Evolutionary conservation across 2,113 vertebrate genomes (phyloP), one percentile per base, ranked within the genome.

Genomic region (Perca fluviatilis): DNA sequence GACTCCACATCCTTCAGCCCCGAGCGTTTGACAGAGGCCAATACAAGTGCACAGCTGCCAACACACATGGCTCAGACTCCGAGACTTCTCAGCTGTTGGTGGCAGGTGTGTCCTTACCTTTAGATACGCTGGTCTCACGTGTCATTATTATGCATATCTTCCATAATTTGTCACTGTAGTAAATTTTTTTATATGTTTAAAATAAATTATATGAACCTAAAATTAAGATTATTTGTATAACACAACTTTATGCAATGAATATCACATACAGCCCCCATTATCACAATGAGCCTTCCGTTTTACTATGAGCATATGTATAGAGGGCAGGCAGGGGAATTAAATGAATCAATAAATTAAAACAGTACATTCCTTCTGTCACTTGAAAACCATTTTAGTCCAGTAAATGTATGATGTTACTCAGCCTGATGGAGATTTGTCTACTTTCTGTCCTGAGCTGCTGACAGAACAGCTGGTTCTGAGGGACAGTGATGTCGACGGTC

Each of bases 1-100:
- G 86, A 62, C 72, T 97, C 36, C 95, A 95, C 86, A 96, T 99
- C 83, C 61, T 30, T 56, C 94, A 92, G 74, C 97, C 96, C 23
- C 72, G 92, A 23, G 85, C 19, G 11, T 93, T 89, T 64, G 97
- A 99, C 0, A 84, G 92, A 66, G 98, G 98, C 12, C 15, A 79
- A 21, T 99, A 98, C 46, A 91, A 86, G 18, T 99, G 98, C 84
- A 90, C 91, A 0, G 95, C 94, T 33, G 90, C 92, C 30, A 96
- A 95, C 66, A 83, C 77, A 5, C 92, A 94, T 0, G 96, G 96
- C 3, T 96, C 96, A 0, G 96, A 97, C 58, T 89, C 69, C 33
- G 96, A 95, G 88, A 93, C 87, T 2, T 97, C 96, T 2, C 79
- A 91, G 15, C 90, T 98, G 0, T 27, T 95, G 10, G 91, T 49